phyloP scores from a whole-genome alignment of 2,113 vertebrate species.

The Argyrosomus japonicus region DNA sequence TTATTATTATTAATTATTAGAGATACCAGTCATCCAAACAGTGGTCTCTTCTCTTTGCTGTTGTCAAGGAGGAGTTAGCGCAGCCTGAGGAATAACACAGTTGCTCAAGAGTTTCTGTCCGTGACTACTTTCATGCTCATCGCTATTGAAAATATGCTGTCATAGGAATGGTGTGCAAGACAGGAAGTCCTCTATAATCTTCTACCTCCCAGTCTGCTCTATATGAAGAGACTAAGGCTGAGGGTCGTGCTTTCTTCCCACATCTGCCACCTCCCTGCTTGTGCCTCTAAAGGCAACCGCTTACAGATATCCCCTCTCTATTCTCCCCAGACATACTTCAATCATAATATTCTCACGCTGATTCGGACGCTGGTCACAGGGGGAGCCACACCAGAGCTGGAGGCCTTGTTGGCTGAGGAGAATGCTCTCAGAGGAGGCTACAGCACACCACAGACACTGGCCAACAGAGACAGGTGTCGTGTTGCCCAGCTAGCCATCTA shows the following conservation, averaged over 20 bases:
- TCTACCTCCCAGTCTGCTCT: slow-evolving; percentile 78
- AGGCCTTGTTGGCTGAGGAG: slow-evolving; percentile 96
- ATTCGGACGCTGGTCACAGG: slow-evolving; percentile 99
- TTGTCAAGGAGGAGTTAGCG: neutral
- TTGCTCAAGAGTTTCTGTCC: neutral
- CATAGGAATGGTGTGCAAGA: neutral
- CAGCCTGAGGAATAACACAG: neutral
- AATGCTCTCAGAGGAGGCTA: slow-evolving; percentile 96
- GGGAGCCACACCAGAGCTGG: slow-evolving; percentile 98
- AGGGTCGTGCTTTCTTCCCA: slow-evolving; percentile 65
- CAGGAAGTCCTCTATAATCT: neutral
- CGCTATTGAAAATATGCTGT: neutral
- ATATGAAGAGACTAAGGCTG: slow-evolving; percentile 85
- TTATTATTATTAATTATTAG: neutral
- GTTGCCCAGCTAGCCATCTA: slow-evolving; percentile 97
- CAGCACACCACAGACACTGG: slow-evolving; percentile 97
- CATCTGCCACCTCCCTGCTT: slow-evolving; percentile 37
- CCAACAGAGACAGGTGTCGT: slow-evolving; percentile 98
- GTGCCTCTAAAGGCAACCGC: slow-evolving; percentile 84
- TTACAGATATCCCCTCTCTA: slow-evolving; percentile 77
- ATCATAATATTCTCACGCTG: slow-evolving; percentile 99
- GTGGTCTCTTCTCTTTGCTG: neutral
- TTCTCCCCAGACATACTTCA: slow-evolving; percentile 97
- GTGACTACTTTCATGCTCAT: neutral
- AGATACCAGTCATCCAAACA: neutral